Evolutionary conservation across 2,888 invertebrate species (phyloP).

Genomic region (Rhamphomyia laevipes): DNA sequence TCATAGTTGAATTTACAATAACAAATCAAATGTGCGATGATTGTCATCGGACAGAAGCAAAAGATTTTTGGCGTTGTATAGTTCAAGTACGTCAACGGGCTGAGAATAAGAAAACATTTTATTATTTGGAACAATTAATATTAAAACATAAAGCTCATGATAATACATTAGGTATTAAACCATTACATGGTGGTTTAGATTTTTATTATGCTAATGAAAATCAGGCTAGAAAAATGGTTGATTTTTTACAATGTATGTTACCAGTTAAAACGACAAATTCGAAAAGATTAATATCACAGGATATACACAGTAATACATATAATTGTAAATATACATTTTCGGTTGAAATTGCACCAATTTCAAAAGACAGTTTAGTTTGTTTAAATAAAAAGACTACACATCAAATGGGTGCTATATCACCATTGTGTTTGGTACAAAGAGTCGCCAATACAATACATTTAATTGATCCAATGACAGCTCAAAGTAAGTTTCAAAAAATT

Average conservation of each 20-base stretch:
- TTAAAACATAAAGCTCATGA: conserved; percentile 90
- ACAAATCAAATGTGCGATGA: conserved; percentile 95
- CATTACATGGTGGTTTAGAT: conserved; percentile 80
- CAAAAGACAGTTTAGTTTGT: conserved; percentile 89
- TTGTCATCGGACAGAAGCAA: conserved; percentile 93
- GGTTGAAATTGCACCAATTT: conserved; percentile 91
- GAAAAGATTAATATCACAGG: conserved; percentile 92
- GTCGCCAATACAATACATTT: conserved; percentile 84
- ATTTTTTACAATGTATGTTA: conserved; percentile 77
- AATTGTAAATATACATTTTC: conserved; percentile 94
- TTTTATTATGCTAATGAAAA: conserved; percentile 86
- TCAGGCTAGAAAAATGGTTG: conserved; percentile 88
- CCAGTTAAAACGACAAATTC: conserved; percentile 83
- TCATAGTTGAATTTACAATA: conserved; percentile 86
- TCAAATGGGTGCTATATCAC: conserved; percentile 75
- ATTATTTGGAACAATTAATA: conserved; percentile 93
- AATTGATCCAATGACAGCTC: conserved; percentile 81
- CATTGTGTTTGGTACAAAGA: conserved; percentile 76
- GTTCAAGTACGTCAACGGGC: conserved; percentile 80
- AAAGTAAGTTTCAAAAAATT: conserved; percentile 47
- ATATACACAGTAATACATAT: conserved; percentile 90
- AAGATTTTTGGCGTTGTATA: conserved; percentile 92
- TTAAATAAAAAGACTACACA: conserved; percentile 76
- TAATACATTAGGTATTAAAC: conserved; percentile 78
- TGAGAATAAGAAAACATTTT: conserved; percentile 93